Base-by-base conservation (phyloP, 1,140 invertebrate species). In the Lepidurus arcticus region DNA sequence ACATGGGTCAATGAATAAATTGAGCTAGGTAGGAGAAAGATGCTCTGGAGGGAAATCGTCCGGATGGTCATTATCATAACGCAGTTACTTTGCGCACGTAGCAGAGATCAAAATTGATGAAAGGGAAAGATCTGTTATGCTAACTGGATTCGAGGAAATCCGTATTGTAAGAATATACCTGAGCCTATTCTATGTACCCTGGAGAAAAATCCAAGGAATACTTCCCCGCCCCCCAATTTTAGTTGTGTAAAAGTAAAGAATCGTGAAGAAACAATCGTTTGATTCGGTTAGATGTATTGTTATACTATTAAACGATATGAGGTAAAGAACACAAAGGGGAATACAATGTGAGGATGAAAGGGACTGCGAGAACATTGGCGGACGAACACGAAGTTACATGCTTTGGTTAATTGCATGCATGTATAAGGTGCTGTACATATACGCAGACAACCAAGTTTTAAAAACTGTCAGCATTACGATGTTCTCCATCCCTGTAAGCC, bases 261-360 rank as follows among this genome's bases (percentile, higher is more conserved):
- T 9, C 16, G 45, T 5, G 10, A 11, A 16, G 6, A 0, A 47
- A 47, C 45, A 47, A 47, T 47, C 2, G 8, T 65, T 65, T 65
- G 1, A 5, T 65, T 65, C 8, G 16, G 21, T 13, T 65, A 65
- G 53, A 65, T 65, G 53, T 65, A 65, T 65, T 65, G 53, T 65
- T 65, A 7, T 65, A n/a, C 16, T 65, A 16, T 65, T 65, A 16
- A 65, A 65, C 53, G 7, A 65, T 65, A 13, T 65, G 6, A 21
- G 53, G 53, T 65, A 21, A 65, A 65, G 53, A 65, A 65, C 53
- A 65, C 53, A 65, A 65, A 65, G 53, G 53, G 53, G 5, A 21
- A 65, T 65, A 65, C 53, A 65, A 7, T 65, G n/a, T 65, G 53
- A n/a, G 53, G 7, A 65, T 65, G 53, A 65, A 65, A 65, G 53